Evolutionary conservation across 2,797 vertebrate genomes (phyloP), one percentile per base, ranked within the genome.

Genomic region (Saxicola maurus): DNA sequence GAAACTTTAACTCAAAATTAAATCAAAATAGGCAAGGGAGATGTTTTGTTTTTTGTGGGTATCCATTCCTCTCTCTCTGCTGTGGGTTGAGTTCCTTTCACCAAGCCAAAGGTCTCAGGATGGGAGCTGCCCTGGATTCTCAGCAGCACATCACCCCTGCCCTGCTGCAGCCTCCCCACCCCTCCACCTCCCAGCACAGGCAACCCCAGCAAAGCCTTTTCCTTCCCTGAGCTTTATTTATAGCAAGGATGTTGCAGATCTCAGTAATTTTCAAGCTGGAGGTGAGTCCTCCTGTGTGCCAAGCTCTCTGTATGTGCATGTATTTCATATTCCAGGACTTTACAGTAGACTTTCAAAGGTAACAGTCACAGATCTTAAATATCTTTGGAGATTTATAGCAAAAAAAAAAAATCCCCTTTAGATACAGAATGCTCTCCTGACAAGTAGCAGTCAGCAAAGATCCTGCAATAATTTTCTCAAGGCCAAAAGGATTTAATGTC

Each of bases 281-380:
- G 17, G 42, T 0, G 4, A 86, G 40, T 11, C n/a, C 67, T 72
- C 19, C 13, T 33, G 16, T 9, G 62, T 16, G n/a, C 14, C 10
- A 38, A 38, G 38, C 42, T 53, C 37, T 57, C 51, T 19, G 3
- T 0, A 0, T 10, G 14, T 18, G 16, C 13, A 16, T 4, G 0
- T 19, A 16, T 75, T 72, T 75, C 28, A 18, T 45, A 13, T 15
- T 40, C 37, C 7, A 6, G 31, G 67, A 35, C 17, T 79, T 84
- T 15, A 38, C 6, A 17, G 40, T 0, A 51, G 62, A 31, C 45
- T 60, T 71, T 17, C 61, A 77, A 64, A 71, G 42, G 56, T 45
- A 71, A 75, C 43, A 76, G 25, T 46, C 14, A 25, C 2, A 1
- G 40, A 75, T 55, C 19, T 64, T 61, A 35, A 85, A 46, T 21